Conservation (phyloP, 2,888 invertebrate genomes). For the Oxystoma pomonae region DNA sequence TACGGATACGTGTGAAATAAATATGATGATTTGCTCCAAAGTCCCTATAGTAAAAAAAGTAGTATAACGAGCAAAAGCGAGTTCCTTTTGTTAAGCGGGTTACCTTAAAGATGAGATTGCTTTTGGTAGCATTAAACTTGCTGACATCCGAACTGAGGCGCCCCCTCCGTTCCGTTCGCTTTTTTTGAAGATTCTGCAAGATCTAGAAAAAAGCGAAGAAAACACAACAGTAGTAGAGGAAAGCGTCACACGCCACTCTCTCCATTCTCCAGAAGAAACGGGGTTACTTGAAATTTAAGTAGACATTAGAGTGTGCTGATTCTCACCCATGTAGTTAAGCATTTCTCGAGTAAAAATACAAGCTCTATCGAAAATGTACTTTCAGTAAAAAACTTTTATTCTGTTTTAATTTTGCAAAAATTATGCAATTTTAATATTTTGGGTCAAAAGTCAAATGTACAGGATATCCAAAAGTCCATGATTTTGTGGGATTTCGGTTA, state of each 20-base stretch:
- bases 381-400: too few species aligned
- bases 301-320: not conserved
- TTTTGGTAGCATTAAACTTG: slow-evolving; percentile 92
- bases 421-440: too few species aligned
- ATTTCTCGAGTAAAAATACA: too few species aligned
- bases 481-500: too few species aligned
- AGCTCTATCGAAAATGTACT: too few species aligned
- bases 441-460: too few species aligned
- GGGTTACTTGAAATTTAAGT: not conserved
- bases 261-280: slow-evolving; percentile 38
- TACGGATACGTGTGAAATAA: too few species aligned
- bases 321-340: too few species aligned
- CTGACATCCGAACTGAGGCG: slow-evolving; percentile 92
- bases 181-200: slow-evolving; percentile 99
- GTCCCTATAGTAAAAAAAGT: not conserved
- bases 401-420: too few species aligned
- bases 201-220: slow-evolving; percentile 94
- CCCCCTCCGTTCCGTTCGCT: slow-evolving; percentile 96
- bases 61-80: slow-evolving; percentile 4
- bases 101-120: slow-evolving; percentile 99
- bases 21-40: too few species aligned
- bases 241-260: slow-evolving; percentile 43
- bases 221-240: slow-evolving; percentile 80
- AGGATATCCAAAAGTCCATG: too few species aligned
- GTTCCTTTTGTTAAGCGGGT: slow-evolving; percentile 53